These are phyloP conservation scores for Machaerirhynchus nigripectus DNA, from an alignment of 2,113 vertebrate species.

Conservation along the genomic window DNA sequence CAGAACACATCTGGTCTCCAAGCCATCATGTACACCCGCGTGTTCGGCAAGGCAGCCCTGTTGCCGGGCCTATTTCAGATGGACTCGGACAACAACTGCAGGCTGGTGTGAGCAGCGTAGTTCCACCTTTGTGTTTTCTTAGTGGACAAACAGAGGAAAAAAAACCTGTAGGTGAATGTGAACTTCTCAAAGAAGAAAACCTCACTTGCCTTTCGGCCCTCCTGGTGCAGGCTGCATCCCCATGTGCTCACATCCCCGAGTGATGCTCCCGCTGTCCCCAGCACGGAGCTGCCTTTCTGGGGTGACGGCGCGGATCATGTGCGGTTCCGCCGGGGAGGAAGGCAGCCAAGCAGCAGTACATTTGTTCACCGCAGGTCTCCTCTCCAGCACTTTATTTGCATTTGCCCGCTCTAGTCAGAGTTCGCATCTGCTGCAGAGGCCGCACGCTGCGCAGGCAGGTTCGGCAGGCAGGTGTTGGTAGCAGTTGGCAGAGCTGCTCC, in stretches of 20 bases:
- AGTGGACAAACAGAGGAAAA: background rate
- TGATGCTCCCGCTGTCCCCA: background rate
- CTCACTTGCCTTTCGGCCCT: background rate
- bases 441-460: background rate
- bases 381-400: background rate
- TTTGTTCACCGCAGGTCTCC: background rate
- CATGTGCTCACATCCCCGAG: background rate
- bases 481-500: background rate
- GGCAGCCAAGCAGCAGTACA: background rate
- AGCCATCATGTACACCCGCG: background rate
- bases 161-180: background rate
- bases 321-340: background rate
- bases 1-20: background rate
- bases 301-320: fast-evolving
- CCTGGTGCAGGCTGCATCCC: background rate
- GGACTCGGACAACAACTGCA: background rate
- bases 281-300: background rate
- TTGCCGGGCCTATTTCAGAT: background rate
- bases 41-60: background rate
- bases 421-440: background rate
- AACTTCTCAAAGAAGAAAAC: background rate
- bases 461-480: conserved; percentile 10
- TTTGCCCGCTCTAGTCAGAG: background rate
- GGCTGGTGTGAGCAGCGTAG: background rate
- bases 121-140: background rate